These are phyloP conservation scores for Matsumyia berberina DNA, from an alignment of 2,888 invertebrate species.

Conservation along the genomic window DNA sequence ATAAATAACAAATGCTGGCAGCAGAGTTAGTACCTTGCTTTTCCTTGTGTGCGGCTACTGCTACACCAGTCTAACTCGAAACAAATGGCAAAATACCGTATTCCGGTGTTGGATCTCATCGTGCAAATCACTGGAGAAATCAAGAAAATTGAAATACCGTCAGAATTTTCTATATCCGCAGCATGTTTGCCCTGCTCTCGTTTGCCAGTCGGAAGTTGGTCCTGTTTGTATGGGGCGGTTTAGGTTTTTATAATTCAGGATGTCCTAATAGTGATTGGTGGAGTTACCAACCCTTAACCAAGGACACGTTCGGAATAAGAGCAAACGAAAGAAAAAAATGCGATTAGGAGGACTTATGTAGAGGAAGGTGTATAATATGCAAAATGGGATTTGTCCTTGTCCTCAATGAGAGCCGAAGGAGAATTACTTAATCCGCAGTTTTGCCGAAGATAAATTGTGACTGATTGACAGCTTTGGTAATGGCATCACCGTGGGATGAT, in stretches of 20 bases:
- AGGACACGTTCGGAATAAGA: constrained; percentile 61
- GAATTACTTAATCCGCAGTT: constrained; percentile 17
- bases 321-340: constrained; percentile 36
- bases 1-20: constrained; percentile 56
- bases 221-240: too few species aligned
- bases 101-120: constrained; percentile 32
- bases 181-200: constrained; percentile 5
- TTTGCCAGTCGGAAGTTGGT: too few species aligned
- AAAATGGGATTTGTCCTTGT: constrained; percentile 21
- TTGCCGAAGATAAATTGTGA: constrained; percentile 29
- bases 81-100: constrained; percentile 40
- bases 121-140: constrained; percentile 67
- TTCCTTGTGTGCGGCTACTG: background rate
- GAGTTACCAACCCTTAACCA: constrained; percentile 42
- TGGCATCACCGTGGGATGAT: constrained; percentile 31
- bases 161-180: constrained; percentile 48
- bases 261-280: constrained; percentile 54
- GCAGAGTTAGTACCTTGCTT: background rate
- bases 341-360: constrained; percentile 17
- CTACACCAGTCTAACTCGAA: constrained; percentile 27
- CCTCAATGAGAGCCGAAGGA: background rate
- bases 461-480: constrained; percentile 50
- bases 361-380: constrained; percentile 18
- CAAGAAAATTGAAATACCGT: constrained; percentile 69
- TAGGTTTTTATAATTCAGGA: constrained; percentile 53